phyloP scores from a whole-genome alignment of 2,113 vertebrate genomes.

The Prochilodus magdalenae region DNA sequence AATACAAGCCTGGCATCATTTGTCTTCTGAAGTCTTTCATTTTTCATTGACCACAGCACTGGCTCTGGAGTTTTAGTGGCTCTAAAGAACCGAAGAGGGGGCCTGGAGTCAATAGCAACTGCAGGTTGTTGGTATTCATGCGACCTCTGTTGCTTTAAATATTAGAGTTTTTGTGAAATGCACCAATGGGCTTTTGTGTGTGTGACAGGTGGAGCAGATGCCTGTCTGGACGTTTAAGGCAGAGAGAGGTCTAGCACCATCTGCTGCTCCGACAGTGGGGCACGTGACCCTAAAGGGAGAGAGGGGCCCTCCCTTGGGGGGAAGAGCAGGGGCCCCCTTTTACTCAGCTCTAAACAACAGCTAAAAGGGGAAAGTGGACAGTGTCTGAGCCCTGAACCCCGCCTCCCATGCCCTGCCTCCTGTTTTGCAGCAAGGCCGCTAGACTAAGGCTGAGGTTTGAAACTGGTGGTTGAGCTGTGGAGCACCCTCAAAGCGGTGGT shows the following conservation, averaged over 20 bases:
- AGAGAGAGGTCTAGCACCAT: conserved; percentile 51
- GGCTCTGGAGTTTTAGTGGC: neutral
- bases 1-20: neutral
- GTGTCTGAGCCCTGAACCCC: too few relatives aligned
- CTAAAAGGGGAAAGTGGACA: too few relatives aligned
- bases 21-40: neutral
- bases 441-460: too few relatives aligned
- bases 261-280: conserved; percentile 44
- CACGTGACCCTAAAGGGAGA: conserved; percentile 8
- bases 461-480: too few relatives aligned
- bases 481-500: too few relatives aligned
- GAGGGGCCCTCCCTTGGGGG: conserved; percentile 39
- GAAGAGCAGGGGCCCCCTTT: conserved; percentile 22
- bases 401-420: too few relatives aligned
- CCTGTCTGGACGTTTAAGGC: conserved; percentile 23
- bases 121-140: conserved; percentile 41
- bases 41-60: neutral
- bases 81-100: neutral
- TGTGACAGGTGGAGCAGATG: conserved; percentile 36
- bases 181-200: conserved; percentile 33
- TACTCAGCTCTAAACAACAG: conserved; percentile 29
- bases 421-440: too few relatives aligned
- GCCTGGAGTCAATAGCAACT: conserved; percentile 30
- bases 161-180: conserved; percentile 21
- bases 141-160: conserved; percentile 32